phyloP scores from a whole-genome alignment of 2,113 vertebrate genomes.

The Cnemophilus loriae region DNA sequence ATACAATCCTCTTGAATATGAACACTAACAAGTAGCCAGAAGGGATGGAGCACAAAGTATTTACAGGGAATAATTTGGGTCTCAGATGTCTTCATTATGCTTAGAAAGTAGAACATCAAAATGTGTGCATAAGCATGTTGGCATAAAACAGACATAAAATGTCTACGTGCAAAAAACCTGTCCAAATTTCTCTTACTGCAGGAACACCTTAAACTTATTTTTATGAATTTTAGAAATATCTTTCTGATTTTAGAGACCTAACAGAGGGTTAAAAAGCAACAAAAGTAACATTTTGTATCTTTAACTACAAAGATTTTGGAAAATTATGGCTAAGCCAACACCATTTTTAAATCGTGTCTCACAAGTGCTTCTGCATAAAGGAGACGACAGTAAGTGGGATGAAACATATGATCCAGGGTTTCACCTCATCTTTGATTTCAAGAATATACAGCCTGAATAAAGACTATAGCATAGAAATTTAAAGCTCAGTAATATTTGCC shows the following conservation, averaged over 20 bases:
- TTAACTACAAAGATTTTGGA: neutral
- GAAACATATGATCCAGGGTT: neutral
- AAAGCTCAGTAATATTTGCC: neutral
- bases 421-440: neutral
- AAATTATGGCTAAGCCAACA: neutral
- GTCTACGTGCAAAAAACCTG: neutral
- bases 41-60: neutral
- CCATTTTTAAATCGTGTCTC: neutral
- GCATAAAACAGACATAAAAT: neutral
- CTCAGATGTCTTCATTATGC: constrained; percentile 11
- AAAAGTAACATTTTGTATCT: neutral
- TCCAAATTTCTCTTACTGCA: neutral
- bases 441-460: neutral
- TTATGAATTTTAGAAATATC: neutral
- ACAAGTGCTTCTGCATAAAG: neutral
- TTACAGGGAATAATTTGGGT: neutral
- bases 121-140: neutral
- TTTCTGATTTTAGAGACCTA: neutral
- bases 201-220: neutral
- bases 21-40: constrained; percentile 3
- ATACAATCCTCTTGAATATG: neutral
- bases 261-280: neutral
- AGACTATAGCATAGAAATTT: neutral
- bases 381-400: neutral
- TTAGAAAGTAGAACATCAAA: constrained; percentile 14